Base-by-base conservation (phyloP, 2,797 vertebrate species). In the Etheostoma perlongum region DNA sequence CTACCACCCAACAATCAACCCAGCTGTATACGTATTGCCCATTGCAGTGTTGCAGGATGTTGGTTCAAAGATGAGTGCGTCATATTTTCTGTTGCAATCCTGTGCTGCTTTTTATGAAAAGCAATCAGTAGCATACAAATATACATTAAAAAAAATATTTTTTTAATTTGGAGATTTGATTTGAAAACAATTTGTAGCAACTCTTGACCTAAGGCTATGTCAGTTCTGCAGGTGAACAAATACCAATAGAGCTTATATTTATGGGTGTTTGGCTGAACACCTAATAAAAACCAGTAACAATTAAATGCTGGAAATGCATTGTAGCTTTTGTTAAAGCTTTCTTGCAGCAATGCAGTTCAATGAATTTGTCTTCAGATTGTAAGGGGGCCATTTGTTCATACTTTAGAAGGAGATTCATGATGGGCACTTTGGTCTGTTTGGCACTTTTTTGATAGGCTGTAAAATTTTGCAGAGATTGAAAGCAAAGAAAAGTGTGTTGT, bases 1-100 rank as follows among this genome's bases (percentile, higher is more conserved):
- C 92, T 87, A 91, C 83, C 81, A 86, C 74, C 82, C 74, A 91
- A 91, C 89, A 90, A 92, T 91, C 91, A 93, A 85, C 87, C 81
- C 81, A 85, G 89, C 89, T 84, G 79, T 84, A 85, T 82, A 87
- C 81, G 87, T 84, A 76, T 78, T 88, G 82, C 87, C 83, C 63
- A 57, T 72, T 82, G 72, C 76, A 67, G 67, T 71, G 78, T 73
- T 73, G 58, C 64, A 48, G 70, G 74, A 72, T 77, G 63, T 82
- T 48, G 21, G 72, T 84, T 83, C 55, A 70, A 27, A 62, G 51
- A 75, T 19, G 27, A 67, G 19, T 19, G 25, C 27, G 13, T 72
- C 10, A 70, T 5, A 54, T 42, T 44, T 74, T 54, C 46, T 54
- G 19, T 54, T 19, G 21, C 49, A 49, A 48, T 68, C 74, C 14